Percentiles rank a stretch among this genome's conserved stretches.
phyloP scores from a whole-genome alignment of 2,113 vertebrate genomes.

The Coturnix japonica region DNA sequence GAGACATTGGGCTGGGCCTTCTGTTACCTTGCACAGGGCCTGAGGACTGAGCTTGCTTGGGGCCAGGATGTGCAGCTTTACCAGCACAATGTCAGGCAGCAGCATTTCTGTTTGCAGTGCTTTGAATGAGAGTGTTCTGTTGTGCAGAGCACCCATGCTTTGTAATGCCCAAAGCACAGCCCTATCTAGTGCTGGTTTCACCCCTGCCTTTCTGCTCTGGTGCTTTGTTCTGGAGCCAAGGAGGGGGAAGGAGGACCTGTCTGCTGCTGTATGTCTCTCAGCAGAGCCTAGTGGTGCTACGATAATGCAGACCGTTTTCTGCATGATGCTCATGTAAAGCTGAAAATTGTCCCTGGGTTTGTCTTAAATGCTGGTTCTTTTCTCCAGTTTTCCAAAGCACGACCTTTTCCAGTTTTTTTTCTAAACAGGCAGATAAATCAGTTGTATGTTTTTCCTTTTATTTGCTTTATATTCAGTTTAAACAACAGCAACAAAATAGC shows the following conservation, averaged over 20 bases:
- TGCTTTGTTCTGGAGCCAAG: background rate
- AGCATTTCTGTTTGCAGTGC: background rate
- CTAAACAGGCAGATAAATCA: background rate
- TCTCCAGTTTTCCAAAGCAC: fast-evolving
- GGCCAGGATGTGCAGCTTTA: background rate
- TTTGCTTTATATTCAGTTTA: background rate
- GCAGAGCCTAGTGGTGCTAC: background rate
- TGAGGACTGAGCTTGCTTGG: background rate
- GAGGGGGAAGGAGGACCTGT: background rate
- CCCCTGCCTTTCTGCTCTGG: background rate
- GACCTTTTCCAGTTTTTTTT: background rate
- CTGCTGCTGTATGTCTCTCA: background rate
- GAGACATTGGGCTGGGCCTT: background rate
- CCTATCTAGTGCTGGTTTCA: background rate
- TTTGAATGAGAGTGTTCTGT: background rate
- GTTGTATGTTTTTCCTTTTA: background rate
- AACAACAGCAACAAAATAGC: background rate
- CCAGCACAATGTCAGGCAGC: background rate
- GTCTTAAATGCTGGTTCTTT: background rate
- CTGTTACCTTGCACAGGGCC: background rate
- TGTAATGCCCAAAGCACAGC: fast-evolving
- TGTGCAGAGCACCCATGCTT: background rate
- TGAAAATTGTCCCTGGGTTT: background rate
- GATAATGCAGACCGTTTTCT: background rate
- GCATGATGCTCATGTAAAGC: background rate